Percentiles rank a stretch among this genome's conserved stretches.
Conservation (phyloP, 92 coral and sea anemone species). For the Epizoanthus scotinus region DNA sequence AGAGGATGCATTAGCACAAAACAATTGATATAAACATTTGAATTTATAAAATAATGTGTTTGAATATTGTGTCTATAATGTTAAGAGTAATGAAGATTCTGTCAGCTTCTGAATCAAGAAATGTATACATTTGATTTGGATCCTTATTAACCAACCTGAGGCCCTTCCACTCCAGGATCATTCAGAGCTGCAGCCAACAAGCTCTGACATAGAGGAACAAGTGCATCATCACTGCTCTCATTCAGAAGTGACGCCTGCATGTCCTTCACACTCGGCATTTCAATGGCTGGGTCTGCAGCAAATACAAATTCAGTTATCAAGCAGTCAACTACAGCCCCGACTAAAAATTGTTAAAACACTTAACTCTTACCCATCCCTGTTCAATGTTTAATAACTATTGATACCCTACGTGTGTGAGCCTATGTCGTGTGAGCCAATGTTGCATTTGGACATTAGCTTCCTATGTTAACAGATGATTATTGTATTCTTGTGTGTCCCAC, state of each 20-base stretch:
- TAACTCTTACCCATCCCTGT: too few species aligned
- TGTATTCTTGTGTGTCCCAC: too few species aligned
- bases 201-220: slow-evolving; percentile 84
- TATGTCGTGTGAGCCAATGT: too few species aligned
- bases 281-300: slow-evolving; percentile 69
- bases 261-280: slow-evolving; percentile 83
- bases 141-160: slow-evolving; percentile 66
- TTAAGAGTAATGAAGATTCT: background rate
- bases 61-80: too few species aligned
- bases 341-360: background rate
- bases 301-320: background rate
- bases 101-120: background rate
- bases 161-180: slow-evolving; percentile 97
- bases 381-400: too few species aligned
- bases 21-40: too few species aligned
- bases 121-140: background rate
- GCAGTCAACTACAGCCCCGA: background rate
- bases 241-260: slow-evolving; percentile 90
- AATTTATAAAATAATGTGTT: too few species aligned
- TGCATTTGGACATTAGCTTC: too few species aligned
- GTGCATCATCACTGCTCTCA: slow-evolving; percentile 86
- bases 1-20: too few species aligned
- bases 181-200: slow-evolving; percentile 80
- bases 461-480: too few species aligned
- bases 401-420: too few species aligned